phyloP scores from a whole-genome alignment of 2,797 vertebrate genomes.

The Hapalemur alaotrensis region DNA sequence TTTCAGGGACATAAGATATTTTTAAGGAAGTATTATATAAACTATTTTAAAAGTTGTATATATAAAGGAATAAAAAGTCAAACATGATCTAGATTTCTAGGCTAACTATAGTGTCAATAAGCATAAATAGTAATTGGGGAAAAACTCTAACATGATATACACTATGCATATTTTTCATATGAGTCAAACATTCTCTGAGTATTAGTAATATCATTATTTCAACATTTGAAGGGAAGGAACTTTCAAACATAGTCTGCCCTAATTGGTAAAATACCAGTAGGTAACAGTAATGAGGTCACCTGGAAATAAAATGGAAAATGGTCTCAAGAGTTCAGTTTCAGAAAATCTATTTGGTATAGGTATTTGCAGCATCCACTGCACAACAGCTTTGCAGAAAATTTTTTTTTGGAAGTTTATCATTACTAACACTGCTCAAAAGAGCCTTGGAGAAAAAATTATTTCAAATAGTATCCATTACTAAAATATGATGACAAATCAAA shows the following conservation, averaged over 20 bases:
- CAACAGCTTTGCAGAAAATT: not conserved
- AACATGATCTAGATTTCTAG: not conserved
- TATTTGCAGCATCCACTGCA: not conserved
- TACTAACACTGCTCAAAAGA: not conserved
- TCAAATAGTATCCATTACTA: not conserved
- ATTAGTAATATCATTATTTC: not conserved
- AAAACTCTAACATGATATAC: not conserved
- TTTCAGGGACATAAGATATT: not conserved
- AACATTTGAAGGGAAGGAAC: not conserved
- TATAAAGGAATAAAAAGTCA: not conserved
- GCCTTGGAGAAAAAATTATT: not conserved
- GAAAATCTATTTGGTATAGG: not conserved
- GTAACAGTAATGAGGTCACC: not conserved
- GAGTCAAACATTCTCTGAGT: not conserved
- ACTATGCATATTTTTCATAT: not conserved
- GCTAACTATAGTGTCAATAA: not conserved
- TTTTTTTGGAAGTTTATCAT: not conserved
- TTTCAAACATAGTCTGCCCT: not conserved
- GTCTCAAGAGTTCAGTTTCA: not conserved
- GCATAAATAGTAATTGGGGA: not conserved
- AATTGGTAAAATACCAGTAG: not conserved
- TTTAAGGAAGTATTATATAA: not conserved
- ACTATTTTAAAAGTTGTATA: not conserved
- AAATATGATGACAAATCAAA: not conserved
- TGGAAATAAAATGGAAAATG: not conserved